Percentiles rank a stretch among this genome's conserved stretches.
phyloP scores from a whole-genome alignment of 1,140 invertebrate genomes.

The Hyphantria cunea region DNA sequence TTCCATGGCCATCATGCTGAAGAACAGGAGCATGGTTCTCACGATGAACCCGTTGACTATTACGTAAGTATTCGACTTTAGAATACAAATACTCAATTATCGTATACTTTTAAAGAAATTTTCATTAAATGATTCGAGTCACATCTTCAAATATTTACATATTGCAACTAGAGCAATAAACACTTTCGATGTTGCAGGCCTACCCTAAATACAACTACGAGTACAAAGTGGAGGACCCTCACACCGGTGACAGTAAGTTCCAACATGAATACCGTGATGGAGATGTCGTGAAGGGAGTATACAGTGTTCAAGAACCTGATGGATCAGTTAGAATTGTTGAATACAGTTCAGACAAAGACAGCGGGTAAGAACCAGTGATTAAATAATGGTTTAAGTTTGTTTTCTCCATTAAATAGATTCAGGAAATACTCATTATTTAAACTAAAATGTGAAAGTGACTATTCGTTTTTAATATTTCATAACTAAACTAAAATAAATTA shows the following conservation, averaged over 20 bases:
- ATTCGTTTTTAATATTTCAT: no score
- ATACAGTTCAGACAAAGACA: constrained; percentile 81
- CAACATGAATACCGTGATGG: constrained; percentile 84
- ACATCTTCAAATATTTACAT: constrained; percentile 33
- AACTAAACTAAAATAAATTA: no score
- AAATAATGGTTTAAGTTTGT: no score
- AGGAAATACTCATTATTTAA: no score
- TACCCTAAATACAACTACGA: constrained; percentile 84
- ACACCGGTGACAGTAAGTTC: constrained; percentile 84
- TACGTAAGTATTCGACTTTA: constrained; percentile 63
- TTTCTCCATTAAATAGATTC: constrained; percentile 40
- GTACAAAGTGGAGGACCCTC: constrained; percentile 83
- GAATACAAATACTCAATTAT: constrained; percentile 53
- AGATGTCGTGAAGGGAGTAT: constrained; percentile 83
- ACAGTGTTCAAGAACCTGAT: constrained; percentile 82
- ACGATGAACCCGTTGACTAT: constrained; percentile 73
- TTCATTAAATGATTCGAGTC: constrained; percentile 66
- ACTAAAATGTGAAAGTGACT: no score
- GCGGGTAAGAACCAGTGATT: constrained; percentile 52
- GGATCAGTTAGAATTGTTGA: constrained; percentile 82
- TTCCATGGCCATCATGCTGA: constrained; percentile 42
- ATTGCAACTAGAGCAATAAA: constrained; percentile 34
- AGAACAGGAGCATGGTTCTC: constrained; percentile 43
- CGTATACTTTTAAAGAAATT: constrained; percentile 54
- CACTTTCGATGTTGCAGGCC: constrained; percentile 64